These are phyloP conservation scores for Zaprionus davidi DNA, from an alignment of 1,140 invertebrate species.

Conservation along the genomic window DNA sequence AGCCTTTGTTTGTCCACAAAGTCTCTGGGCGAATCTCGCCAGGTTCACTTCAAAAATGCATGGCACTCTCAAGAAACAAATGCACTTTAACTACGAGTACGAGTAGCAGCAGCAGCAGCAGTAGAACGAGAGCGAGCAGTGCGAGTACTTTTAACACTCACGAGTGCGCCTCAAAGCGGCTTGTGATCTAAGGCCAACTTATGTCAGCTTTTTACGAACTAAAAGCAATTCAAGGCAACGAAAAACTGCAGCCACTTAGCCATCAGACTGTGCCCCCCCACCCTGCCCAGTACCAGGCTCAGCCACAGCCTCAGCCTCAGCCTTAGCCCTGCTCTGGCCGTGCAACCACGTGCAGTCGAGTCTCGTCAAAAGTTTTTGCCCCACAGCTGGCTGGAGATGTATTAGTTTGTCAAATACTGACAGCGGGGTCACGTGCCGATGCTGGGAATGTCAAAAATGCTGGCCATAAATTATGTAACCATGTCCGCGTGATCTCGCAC, in stretches of 20 bases:
- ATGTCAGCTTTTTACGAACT: slow-evolving; percentile 38
- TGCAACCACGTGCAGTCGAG: not conserved
- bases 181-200: slow-evolving; percentile 48
- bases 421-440: slow-evolving; percentile 1
- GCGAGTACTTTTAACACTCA: slow-evolving; percentile 65
- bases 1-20: slow-evolving; percentile 47
- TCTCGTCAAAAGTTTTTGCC: slow-evolving; percentile 25
- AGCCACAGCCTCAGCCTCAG: not conserved
- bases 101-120: not conserved
- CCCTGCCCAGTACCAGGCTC: not conserved
- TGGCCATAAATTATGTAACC: slow-evolving; percentile 5
- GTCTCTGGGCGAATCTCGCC: slow-evolving; percentile 29
- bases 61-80: slow-evolving; percentile 43
- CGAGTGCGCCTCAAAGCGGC: slow-evolving; percentile 44
- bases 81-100: slow-evolving; percentile 69
- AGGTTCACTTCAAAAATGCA: slow-evolving; percentile 51
- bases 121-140: not conserved
- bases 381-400: not conserved
- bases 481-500: slow-evolving; percentile 31
- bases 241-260: slow-evolving; percentile 47
- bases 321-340: not conserved
- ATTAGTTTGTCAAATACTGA: slow-evolving; percentile 25
- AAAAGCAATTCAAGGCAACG: slow-evolving; percentile 42
- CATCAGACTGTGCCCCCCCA: slow-evolving; percentile 15
- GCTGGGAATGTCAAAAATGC: slow-evolving; percentile 1